Base-by-base conservation (phyloP, 1,140 invertebrate genomes). In the Calephelis virginiensis region DNA sequence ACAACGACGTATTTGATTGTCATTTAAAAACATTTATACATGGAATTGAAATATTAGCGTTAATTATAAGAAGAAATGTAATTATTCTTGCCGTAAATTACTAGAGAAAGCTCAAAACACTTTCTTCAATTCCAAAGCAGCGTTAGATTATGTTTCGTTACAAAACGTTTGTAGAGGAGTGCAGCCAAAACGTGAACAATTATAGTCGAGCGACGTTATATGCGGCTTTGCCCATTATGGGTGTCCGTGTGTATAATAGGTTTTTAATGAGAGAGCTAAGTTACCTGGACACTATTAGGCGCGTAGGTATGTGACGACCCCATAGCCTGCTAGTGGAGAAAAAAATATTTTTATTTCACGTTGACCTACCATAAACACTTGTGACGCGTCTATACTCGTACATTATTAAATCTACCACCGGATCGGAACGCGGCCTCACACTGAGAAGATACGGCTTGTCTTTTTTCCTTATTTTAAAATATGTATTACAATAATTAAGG, bases 41-140 rank as follows among this genome's bases (percentile, higher is more conserved):
- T 56, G 37, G 37, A 59, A 59, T 38, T 59, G 28, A 59, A 59
- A 59, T 37, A 59, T 59, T 59, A 59, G 28, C 28, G 53, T 59
- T 37, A 59, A 59, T 59, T 59, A 59, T 59, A 59, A n/a, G 53
- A 59, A 38, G 53, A 38, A 59, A 38, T 59, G 53, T 17, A 59
- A 38, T 59, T 59, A 59, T 37, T 59, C 53, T 59, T 28, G 53
- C 17, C 53, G 53, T 59, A 59, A 59, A 59, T 59, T 59, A 59
- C 40, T 43, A 8, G 40, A 43, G 53, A 59, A 59, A 59, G 53
- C 53, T 37, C 28, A 38, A 38, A 37, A n/a, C 53, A 38, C 53
- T 59, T 59, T 59, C 53, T 37, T n/a, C 53, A 59, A 59, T 59
- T 59, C 28, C 10, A 38, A 59, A 59, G 28, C 37, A 59, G 37